Evolutionary conservation across 2,113 vertebrate genomes (phyloP), one percentile per base, ranked within the genome.

Genomic region (Spilogale gracilis): DNA sequence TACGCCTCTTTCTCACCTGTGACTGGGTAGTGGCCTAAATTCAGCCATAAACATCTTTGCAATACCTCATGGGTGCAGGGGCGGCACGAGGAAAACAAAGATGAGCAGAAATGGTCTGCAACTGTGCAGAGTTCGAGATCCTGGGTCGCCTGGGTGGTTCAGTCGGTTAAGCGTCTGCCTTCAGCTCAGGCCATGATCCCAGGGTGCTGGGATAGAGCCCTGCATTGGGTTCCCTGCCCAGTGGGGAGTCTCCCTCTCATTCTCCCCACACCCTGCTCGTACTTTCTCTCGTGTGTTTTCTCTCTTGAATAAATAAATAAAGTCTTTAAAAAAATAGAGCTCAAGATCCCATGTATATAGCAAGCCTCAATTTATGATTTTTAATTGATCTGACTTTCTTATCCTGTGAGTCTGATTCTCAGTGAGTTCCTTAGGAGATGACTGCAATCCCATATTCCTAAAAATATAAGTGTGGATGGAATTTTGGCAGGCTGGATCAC

Each of bases 1-100:
- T 67, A n/a, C 61, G 30, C 89, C 74, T 74, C 20, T 48, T 52
- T 74, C 76, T 96, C 85, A 74, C 94, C 81, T 95, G 89, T 81
- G 82, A 82, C 69, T 69, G 17, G 20, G 16, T 5, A 7, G 60
- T 13, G 2, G 60, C 27, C 93, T 61, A 9, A 48, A 23, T 58
- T 79, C 45, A 73, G 13, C 38, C 45, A 14, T 58, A 58, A 58
- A 78, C n/a, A 52, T 58, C 43, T 80, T 43, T 13, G 0, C 2
- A 11, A 56, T 17, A 12, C 43, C 48, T 54, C 50, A 45, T 38
- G 63, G 52, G 43, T n/a, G 2, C 61, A 87, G 89, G n/a, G 16
- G 43, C 11, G 0, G 0, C 13, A 9, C 0, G 9, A 3, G 20
- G 16, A 38, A 76, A 38, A 17, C 4, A 0, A 17, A 74, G 79